Evolutionary conservation across 2,797 vertebrate genomes (phyloP).

Genomic region (Rhabdophis nuchalis): DNA sequence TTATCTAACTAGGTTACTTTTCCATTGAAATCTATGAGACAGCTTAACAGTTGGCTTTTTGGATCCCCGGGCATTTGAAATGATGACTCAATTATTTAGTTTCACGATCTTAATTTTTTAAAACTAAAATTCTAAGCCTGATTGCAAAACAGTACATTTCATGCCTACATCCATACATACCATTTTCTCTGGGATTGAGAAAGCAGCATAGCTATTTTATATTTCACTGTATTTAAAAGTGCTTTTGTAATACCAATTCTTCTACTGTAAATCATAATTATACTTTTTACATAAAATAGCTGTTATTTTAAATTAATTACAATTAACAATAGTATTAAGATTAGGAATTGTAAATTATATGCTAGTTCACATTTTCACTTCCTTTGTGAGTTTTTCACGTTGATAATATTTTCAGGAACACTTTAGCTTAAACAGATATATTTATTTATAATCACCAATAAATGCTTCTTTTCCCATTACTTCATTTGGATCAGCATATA

Average conservation of each 20-base stretch:
- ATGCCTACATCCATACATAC: constrained; percentile 51
- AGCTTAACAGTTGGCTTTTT: background rate
- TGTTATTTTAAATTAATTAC: background rate
- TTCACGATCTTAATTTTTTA: constrained; percentile 11
- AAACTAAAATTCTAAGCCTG: background rate
- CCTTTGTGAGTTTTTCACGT: background rate
- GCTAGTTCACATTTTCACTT: background rate
- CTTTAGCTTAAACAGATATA: background rate
- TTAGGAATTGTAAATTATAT: background rate
- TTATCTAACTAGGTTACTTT: background rate
- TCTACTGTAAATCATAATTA: background rate
- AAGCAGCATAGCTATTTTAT: constrained; percentile 25
- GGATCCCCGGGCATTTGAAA: background rate
- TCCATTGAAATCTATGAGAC: background rate
- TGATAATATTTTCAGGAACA: background rate
- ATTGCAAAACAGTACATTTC: constrained; percentile 33
- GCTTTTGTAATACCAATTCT: background rate
- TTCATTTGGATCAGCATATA: background rate
- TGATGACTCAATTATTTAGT: constrained; percentile 51
- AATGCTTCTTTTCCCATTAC: background rate
- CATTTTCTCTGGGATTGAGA: constrained; percentile 16
- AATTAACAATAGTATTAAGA: background rate
- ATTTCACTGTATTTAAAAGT: constrained; percentile 23
- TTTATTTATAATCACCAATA: background rate
- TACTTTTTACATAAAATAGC: background rate